phyloP scores from a whole-genome alignment of 2,113 vertebrate genomes.

The Carollia perspicillata region DNA sequence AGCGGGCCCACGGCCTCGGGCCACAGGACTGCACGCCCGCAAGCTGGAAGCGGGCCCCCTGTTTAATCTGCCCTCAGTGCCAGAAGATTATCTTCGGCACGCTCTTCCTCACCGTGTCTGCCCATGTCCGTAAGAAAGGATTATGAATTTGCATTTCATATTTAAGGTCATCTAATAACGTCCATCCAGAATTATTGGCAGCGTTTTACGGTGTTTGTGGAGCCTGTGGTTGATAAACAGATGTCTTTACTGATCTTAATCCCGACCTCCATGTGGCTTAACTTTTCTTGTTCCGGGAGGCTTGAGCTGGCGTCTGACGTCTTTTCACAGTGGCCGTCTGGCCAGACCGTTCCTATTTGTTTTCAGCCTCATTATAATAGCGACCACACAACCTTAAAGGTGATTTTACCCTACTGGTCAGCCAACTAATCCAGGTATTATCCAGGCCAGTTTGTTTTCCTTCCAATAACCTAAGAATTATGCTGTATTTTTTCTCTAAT shows the following conservation, averaged over 20 bases:
- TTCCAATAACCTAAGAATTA: not conserved
- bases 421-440: not conserved
- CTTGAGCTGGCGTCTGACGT: not conserved
- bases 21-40: not conserved
- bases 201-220: not conserved
- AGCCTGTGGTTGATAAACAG: not conserved
- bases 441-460: not conserved
- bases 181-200: not conserved
- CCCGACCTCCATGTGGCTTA: not conserved
- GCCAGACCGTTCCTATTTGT: not conserved
- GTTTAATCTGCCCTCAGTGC: not conserved
- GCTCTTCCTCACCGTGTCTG: not conserved
- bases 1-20: fast-evolving
- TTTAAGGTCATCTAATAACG: not conserved
- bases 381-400: not conserved
- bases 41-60: not conserved
- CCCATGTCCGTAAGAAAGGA: not conserved
- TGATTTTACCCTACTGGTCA: not conserved
- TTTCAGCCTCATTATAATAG: not conserved
- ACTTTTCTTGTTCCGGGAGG: not conserved
- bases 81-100: not conserved
- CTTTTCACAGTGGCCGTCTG: not conserved
- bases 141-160: not conserved
- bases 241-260: not conserved
- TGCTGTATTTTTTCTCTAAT: not conserved